Base-by-base conservation (phyloP, 2,888 invertebrate species). In the Drosophila meridiana region DNA sequence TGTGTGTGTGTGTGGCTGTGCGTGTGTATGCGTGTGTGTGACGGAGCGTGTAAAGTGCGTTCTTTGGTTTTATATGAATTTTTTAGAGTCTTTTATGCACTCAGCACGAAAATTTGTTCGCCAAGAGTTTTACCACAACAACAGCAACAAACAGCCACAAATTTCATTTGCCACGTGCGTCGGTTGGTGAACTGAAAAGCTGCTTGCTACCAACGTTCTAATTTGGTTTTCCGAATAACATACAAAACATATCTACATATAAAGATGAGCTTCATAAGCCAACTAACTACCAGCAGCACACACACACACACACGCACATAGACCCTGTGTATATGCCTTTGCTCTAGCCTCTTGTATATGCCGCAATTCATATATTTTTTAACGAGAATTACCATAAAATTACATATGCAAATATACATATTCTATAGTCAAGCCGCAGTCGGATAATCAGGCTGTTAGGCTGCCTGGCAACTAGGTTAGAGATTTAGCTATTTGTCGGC, bases 321-420 rank as follows among this genome's bases (percentile, higher is more conserved):
- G 28, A 20, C 9, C 0, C 8, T 14, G 8, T 34, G 13, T 26
- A 5, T 43, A 8, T 43, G 73, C 78, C 72, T 78, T 78, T 65
- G 50, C 73, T 63, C 26, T 55, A 73, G 26, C 14, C 69, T 77
- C 73, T 77, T 73, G 77, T 78, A 76, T 79, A 56, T 73, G 57
- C 68, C 57, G 80, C 76, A 70, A 82, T 73, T 68, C 70, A 82
- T 76, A 72, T 74, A 84, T 76, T 85, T 85, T 85, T 85, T 85
- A 85, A 85, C 85, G 87, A 86, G 89, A 79, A 86, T 88, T 85
- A 86, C 84, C 89, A 88, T 85, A 83, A 85, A 85, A 85, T 85
- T 89, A 87, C 90, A 90, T 84, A 87, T 89, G 85, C 89, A 89
- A 87, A 86, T 87, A 87, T 63, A 79, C 89, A 88, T 89, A 82